Percentiles rank a stretch among this genome's conserved stretches.
Conservation (phyloP, 2,113 vertebrate species). For the Gallinago paraguaiae region DNA sequence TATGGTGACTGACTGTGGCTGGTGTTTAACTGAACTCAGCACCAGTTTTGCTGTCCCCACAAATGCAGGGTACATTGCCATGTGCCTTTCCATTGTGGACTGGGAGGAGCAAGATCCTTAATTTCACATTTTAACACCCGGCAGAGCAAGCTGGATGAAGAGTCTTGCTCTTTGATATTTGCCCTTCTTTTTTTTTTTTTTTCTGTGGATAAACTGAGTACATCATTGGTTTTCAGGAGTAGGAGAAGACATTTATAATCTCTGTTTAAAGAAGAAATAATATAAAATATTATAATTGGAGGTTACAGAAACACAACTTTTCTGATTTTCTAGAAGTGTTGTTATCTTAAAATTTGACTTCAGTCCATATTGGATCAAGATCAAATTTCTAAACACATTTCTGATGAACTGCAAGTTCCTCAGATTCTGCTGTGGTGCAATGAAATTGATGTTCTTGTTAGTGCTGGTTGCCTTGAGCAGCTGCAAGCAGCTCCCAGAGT, state of each 20-base stretch:
- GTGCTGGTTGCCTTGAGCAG: background rate
- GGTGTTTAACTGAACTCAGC: background rate
- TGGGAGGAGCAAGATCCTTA: background rate
- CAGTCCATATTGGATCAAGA: background rate
- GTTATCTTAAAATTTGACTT: background rate
- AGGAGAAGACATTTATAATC: background rate
- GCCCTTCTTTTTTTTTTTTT: background rate
- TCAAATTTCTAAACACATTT: constrained; percentile 16
- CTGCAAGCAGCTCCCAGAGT: background rate
- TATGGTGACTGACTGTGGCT: background rate
- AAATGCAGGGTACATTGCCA: background rate
- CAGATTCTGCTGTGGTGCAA: background rate
- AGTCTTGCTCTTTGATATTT: background rate
- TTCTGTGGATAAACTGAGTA: background rate
- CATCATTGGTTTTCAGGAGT: background rate
- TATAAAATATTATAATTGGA: background rate
- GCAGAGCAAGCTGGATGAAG: background rate
- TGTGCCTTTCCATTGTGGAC: background rate
- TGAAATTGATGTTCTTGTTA: background rate
- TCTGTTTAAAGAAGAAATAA: background rate
- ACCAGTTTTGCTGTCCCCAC: background rate
- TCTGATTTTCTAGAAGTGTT: background rate
- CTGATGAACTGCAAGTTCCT: constrained; percentile 20
- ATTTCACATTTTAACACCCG: background rate
- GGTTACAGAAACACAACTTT: background rate